Base-by-base conservation (phyloP, 2,888 invertebrate genomes). In the Drosophila picticornis region DNA sequence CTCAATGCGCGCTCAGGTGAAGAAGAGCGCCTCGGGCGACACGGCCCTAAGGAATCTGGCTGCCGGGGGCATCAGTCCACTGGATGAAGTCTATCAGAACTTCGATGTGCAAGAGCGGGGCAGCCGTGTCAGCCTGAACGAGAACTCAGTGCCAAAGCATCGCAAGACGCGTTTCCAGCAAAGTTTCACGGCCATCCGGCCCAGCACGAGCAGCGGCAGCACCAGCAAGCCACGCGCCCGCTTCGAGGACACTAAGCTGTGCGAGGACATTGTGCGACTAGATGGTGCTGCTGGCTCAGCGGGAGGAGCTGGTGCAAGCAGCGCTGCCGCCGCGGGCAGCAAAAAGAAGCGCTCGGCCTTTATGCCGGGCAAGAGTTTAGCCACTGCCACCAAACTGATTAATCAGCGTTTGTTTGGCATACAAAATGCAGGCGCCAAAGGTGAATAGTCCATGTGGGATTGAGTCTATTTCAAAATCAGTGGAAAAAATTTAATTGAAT, bases 151-250 rank as follows among this genome's bases (percentile, higher is more conserved):
- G 94, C 97, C 97, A 91, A 97, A 97, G 93, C 97, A 97, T 94
- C 95, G 97, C 91, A 97, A 97, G 94, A 97, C 97, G 82, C 95
- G 97, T 87, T 97, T 97, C 93, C 97, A 97, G 94, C 97, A 97
- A 95, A 91, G 94, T 91, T 95, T 94, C 71, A 94, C 94, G 50
- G 86, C 91, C 66, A 92, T 91, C 69, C 94, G 94, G 43, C 95
- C 95, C 36, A 94, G 94, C 80, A 94, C 94, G 77, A 95, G 94
- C 91, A 91, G 94, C 82, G 81, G 76, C 25, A 91, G 94, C 90
- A 81, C 73, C 22, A 81, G 73, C 22, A 91, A 83, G 57, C 92
- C 91, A 0, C 86, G 91, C 7, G 91, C 92, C 0, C 90, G 92
- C 22, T 92, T 92, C 77, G 95, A 94, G 65, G 94, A 94, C 75